These are phyloP conservation scores for Drosophila conformis DNA, from an alignment of 2,888 invertebrate species.

Conservation along the genomic window DNA sequence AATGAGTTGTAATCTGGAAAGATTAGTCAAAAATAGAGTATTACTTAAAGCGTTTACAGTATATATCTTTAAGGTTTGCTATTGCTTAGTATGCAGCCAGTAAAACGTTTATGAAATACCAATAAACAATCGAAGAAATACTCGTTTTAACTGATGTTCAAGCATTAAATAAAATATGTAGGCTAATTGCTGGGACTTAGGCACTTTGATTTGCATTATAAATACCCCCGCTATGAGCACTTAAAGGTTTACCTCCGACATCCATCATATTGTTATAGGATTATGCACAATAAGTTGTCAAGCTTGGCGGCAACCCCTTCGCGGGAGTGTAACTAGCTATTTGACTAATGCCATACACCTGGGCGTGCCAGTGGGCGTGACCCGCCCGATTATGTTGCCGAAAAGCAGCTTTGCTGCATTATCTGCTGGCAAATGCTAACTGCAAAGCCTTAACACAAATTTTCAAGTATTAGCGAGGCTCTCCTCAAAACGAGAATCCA, in stretches of 20 bases:
- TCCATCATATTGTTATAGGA: conserved; percentile 8
- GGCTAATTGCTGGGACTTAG: background rate
- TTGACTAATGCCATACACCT: conserved; percentile 25
- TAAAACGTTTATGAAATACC: background rate
- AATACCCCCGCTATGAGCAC: background rate
- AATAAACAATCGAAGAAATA: background rate
- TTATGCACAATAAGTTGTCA: conserved; percentile 17
- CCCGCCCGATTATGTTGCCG: conserved; percentile 24
- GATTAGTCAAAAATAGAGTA: too few relatives aligned
- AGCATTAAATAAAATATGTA: background rate
- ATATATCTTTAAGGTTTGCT: too few relatives aligned
- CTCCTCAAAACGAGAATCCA: conserved; percentile 1
- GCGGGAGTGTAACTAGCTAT: conserved; percentile 15
- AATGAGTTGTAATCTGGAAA: too few relatives aligned
- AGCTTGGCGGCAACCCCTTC: conserved; percentile 3
- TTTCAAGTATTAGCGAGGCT: conserved; percentile 68
- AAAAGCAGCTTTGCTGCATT: conserved; percentile 66
- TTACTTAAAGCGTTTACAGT: too few relatives aligned
- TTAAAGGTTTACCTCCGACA: background rate
- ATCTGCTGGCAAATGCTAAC: conserved; percentile 50
- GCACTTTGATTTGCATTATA: background rate
- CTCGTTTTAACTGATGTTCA: background rate
- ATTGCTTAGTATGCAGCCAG: background rate
- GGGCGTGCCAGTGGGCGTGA: conserved; percentile 14
- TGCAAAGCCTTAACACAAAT: conserved; percentile 68